Base-by-base conservation (phyloP, 2,888 invertebrate species). In the Caenorhabditis doughertyi region DNA sequence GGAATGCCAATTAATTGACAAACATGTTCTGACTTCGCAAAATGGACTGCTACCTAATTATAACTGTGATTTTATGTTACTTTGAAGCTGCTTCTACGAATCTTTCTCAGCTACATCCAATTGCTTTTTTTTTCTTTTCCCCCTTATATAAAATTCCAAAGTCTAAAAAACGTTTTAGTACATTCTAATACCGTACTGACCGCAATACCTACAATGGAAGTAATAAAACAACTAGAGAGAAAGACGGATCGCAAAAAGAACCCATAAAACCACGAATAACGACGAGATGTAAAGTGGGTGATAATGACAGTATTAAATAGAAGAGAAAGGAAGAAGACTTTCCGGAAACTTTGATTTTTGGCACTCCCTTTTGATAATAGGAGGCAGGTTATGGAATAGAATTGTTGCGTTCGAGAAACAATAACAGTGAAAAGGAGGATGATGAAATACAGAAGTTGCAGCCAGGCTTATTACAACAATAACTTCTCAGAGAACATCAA, bases 261-360 rank as follows among this genome's bases (percentile, higher is more conserved):
- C 32, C 64, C 53, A 73, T 73, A 73, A 73, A 73, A 73, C 53
- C 29, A 44, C n/a, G 44, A 51, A 9, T 13, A 39, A 39, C 16
- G 39, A 39, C 13, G 32, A 42, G 73, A 73, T 64, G 64, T 51
- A 44, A 64, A 64, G 27, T 42, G 73, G 60, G 73, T 73, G 73
- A 64, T 73, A 64, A 73, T 73, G 73, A 73, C 25, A 23, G 60
- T 27, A 58, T 47, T 47, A 18, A 35, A 35, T 35, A 13, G 39
- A 35, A 55, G 27, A 18, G 55, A 55, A 16, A 55, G 35, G 13
- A 5, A 7, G 56, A 27, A 8, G 13, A n/a, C 5, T 21, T 67
- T 53, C 65, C 65, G 65, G 65, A 67, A 67, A 67, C n/a, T 35
- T 35, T 29, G 21, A 42, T 7, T 55, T 55, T 32, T 5, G 27